These are phyloP conservation scores for Troides helena DNA, from an alignment of 2,888 invertebrate genomes.

Conservation along the genomic window DNA sequence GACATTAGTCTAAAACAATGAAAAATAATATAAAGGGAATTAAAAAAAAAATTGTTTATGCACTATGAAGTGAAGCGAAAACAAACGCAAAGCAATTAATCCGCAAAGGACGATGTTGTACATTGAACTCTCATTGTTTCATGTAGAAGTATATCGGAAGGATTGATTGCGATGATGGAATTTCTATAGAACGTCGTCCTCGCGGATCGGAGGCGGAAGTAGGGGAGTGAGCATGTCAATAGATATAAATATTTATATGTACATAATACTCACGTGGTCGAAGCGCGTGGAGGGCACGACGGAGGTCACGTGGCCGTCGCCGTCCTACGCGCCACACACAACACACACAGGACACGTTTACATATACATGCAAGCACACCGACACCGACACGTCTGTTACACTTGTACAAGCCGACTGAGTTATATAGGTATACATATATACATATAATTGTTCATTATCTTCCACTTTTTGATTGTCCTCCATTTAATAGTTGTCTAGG, in stretches of 20 bases:
- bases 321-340: constrained; percentile 71
- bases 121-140: too few relatives aligned
- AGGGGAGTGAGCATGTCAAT: constrained; percentile 1
- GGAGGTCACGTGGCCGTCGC: constrained; percentile 70
- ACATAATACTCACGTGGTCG: constrained; percentile 64
- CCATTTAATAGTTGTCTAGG: too few relatives aligned
- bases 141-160: too few relatives aligned
- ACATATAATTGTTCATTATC: background rate
- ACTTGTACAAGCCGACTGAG: constrained; percentile 42
- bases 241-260: constrained; percentile 13
- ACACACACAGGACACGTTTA: constrained; percentile 42
- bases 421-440: background rate
- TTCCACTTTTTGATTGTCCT: constrained; percentile 9
- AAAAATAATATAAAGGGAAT: background rate
- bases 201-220: background rate
- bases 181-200: background rate
- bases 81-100: background rate
- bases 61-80: constrained; percentile 12
- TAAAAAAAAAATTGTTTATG: background rate
- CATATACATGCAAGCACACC: constrained; percentile 67
- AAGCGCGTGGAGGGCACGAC: constrained; percentile 68
- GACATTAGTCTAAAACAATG: too few relatives aligned
- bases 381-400: constrained; percentile 52
- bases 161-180: too few relatives aligned
- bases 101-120: too few relatives aligned